These are phyloP conservation scores for Rutpela maculata DNA, from an alignment of 2,888 invertebrate genomes.

Conservation along the genomic window DNA sequence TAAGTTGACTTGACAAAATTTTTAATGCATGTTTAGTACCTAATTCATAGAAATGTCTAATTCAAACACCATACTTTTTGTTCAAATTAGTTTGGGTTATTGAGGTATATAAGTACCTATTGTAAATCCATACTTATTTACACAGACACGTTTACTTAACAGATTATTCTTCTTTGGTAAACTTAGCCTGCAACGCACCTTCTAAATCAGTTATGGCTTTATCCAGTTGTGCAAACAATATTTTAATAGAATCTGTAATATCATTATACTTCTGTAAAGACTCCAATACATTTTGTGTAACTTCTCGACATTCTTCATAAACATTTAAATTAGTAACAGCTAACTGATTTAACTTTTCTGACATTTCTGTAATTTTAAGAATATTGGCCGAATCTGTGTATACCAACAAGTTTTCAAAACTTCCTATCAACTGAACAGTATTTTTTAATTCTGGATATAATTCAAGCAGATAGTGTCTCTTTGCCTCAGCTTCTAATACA, in stretches of 20 bases:
- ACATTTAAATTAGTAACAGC: constrained; percentile 71
- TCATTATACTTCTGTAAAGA: constrained; percentile 74
- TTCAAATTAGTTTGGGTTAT: too few species aligned
- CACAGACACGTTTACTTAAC: too few species aligned
- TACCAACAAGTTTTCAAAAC: constrained; percentile 71
- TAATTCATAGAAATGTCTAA: too few species aligned
- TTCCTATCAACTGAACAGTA: constrained; percentile 68
- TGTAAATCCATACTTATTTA: too few species aligned
- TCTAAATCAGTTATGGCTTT: constrained; percentile 73
- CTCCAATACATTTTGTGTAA: constrained; percentile 71
- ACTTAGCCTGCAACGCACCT: constrained; percentile 70
- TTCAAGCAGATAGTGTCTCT: constrained; percentile 73
- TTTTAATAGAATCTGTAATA: constrained; percentile 74
- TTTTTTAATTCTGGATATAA: constrained; percentile 73
- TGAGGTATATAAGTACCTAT: too few species aligned
- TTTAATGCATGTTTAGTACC: too few species aligned
- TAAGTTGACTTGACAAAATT: too few species aligned
- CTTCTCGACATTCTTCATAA: constrained; percentile 70
- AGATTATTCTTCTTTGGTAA: constrained; percentile 63
- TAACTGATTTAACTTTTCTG: constrained; percentile 72
- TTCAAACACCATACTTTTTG: too few species aligned
- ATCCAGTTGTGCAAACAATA: constrained; percentile 74
- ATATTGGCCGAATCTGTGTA: constrained; percentile 73
- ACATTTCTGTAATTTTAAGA: constrained; percentile 72
- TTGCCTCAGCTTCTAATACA: constrained; percentile 73